Percentiles rank a stretch among this genome's conserved stretches.
Evolutionary conservation across 2,113 vertebrate genomes (phyloP).

Genomic region (Actenoides hombroni): DNA sequence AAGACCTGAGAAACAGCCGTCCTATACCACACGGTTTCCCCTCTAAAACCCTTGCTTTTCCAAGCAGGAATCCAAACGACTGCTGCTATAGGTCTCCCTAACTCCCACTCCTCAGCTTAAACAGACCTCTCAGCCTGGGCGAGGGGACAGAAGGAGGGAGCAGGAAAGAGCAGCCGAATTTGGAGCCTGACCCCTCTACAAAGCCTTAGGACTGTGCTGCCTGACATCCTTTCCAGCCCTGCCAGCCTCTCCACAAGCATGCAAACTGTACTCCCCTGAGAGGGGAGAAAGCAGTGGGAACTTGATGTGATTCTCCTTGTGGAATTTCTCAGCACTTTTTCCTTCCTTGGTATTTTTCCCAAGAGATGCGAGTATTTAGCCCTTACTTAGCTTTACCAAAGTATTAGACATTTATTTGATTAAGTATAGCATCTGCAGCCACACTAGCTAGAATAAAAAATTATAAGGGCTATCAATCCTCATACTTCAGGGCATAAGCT

Average conservation of each 20-base stretch:
- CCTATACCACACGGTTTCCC: neutral
- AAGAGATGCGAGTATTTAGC: constrained; percentile 30
- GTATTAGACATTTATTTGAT: constrained; percentile 70
- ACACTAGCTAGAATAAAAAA: constrained; percentile 57
- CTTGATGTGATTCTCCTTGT: constrained; percentile 46
- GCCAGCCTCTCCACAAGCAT: constrained; percentile 31
- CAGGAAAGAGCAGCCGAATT: neutral
- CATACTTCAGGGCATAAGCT: constrained; percentile 70
- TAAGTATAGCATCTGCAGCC: constrained; percentile 63
- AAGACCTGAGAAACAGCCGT: neutral
- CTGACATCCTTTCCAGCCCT: constrained; percentile 45
- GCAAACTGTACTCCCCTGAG: constrained; percentile 36
- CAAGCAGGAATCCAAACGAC: neutral
- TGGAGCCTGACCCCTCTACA: neutral
- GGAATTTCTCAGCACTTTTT: constrained; percentile 65
- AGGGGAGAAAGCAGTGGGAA: constrained; percentile 55
- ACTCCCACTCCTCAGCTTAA: neutral
- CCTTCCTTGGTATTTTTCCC: constrained; percentile 47
- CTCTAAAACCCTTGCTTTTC: neutral
- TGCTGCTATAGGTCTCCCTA: neutral
- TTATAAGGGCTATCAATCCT: constrained; percentile 71
- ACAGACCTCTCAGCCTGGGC: neutral
- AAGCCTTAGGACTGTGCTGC: neutral
- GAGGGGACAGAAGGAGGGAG: neutral
- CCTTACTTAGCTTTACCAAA: constrained; percentile 63